Conservation (phyloP, 2,113 vertebrate species). For the Myrmecophaga tridactyla region DNA sequence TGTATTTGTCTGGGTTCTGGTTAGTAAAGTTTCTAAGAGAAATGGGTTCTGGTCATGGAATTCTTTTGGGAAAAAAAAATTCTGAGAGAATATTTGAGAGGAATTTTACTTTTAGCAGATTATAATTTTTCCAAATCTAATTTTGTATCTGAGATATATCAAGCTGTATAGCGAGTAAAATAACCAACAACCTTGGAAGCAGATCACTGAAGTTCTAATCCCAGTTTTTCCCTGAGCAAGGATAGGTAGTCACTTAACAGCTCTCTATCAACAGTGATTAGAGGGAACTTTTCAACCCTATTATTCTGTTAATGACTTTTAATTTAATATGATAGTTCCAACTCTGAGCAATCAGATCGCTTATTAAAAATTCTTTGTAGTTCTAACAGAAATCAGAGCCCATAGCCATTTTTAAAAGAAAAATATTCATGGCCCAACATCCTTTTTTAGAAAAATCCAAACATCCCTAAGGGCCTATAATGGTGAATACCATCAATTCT, state of each 20-base stretch:
- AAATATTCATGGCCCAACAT: background rate
- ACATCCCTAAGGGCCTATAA: background rate
- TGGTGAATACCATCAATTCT: background rate
- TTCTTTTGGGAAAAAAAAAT: background rate
- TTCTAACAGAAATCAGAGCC: background rate
- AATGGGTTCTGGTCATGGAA: background rate
- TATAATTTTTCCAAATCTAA: background rate
- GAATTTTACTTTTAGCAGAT: constrained; percentile 5
- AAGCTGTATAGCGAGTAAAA: background rate
- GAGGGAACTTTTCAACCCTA: background rate
- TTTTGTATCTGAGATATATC: background rate
- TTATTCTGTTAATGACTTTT: background rate
- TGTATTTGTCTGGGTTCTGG: background rate
- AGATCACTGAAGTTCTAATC: background rate
- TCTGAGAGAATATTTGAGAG: background rate
- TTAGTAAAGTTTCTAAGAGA: background rate
- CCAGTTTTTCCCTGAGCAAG: background rate
- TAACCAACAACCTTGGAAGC: background rate
- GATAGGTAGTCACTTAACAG: background rate
- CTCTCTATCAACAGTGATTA: background rate
- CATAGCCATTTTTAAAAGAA: background rate
- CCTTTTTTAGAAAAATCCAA: background rate
- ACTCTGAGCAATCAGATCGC: background rate
- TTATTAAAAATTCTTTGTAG: constrained; percentile 14
- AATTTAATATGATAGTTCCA: background rate